Evolutionary conservation across 2,113 vertebrate genomes (phyloP).

Genomic region (Psittacus erithacus): DNA sequence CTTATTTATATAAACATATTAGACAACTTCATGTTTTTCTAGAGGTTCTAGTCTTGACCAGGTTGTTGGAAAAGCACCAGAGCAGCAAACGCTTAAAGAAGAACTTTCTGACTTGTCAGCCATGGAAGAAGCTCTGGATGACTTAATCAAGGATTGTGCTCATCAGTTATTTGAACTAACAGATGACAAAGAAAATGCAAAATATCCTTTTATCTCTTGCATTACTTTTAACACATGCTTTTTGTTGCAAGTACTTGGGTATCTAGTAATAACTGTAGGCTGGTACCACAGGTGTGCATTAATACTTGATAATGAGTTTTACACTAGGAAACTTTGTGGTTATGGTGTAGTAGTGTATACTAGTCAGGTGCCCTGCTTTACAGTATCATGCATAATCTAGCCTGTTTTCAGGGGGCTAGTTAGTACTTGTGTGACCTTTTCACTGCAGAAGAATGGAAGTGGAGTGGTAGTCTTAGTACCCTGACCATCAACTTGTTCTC

Average conservation of each 20-base stretch:
- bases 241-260: not conserved
- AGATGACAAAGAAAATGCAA: slow-evolving; percentile 81
- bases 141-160: slow-evolving; percentile 87
- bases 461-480: not conserved
- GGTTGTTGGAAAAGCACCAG: slow-evolving; percentile 39
- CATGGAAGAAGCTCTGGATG: slow-evolving; percentile 90
- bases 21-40: not conserved
- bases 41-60: slow-evolving; percentile 79
- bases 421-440: not conserved
- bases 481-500: not conserved
- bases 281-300: not conserved
- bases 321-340: not conserved
- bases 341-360: not conserved
- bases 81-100: slow-evolving; percentile 71
- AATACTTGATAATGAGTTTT: not conserved
- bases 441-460: not conserved
- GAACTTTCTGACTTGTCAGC: slow-evolving; percentile 84
- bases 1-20: not conserved
- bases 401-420: not conserved
- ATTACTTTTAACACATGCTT: not conserved
- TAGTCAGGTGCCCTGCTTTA: not conserved
- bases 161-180: slow-evolving; percentile 87
- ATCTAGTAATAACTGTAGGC: not conserved
- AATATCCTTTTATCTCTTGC: slow-evolving; percentile 86
- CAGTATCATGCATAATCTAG: not conserved